A percentile compares a stretch with the other conserved stretches of the same genome.
phyloP scores from a whole-genome alignment of 2,888 invertebrate species.

The Anaspis maculata region DNA sequence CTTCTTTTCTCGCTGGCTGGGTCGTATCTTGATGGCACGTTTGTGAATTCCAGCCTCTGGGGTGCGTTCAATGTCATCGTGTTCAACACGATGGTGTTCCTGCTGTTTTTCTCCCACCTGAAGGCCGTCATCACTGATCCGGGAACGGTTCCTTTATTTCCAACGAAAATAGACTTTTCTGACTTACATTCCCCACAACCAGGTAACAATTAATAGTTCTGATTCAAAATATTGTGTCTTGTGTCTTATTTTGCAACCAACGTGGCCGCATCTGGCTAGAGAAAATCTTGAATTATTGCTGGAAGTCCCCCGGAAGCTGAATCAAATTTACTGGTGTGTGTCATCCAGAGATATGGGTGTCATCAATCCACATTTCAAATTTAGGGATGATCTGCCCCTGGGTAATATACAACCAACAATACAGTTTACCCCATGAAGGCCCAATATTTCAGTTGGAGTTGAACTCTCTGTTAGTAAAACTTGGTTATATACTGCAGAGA shows the following conservation, averaged over 20 bases:
- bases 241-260: background rate
- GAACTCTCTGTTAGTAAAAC: too few species aligned
- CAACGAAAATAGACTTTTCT: constrained; percentile 67
- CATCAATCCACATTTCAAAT: too few species aligned
- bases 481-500: too few species aligned
- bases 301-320: too few species aligned
- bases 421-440: too few species aligned
- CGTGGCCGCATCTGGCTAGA: background rate
- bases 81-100: constrained; percentile 70
- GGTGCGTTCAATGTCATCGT: constrained; percentile 69
- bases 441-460: too few species aligned
- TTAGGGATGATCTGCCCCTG: too few species aligned
- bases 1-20: too few species aligned
- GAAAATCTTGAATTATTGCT: background rate
- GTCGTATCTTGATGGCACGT: too few species aligned
- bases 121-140: constrained; percentile 85
- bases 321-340: too few species aligned
- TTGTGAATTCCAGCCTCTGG: constrained; percentile 73
- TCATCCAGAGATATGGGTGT: too few species aligned
- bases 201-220: constrained; percentile 18
- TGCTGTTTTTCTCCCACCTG: constrained; percentile 69
- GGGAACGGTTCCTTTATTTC: constrained; percentile 73
- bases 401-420: too few species aligned
- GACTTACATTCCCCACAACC: constrained; percentile 60
- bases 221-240: constrained; percentile 22